These are phyloP conservation scores for Leptura quadrifasciata DNA, from an alignment of 2,888 invertebrate genomes.

Conservation along the genomic window DNA sequence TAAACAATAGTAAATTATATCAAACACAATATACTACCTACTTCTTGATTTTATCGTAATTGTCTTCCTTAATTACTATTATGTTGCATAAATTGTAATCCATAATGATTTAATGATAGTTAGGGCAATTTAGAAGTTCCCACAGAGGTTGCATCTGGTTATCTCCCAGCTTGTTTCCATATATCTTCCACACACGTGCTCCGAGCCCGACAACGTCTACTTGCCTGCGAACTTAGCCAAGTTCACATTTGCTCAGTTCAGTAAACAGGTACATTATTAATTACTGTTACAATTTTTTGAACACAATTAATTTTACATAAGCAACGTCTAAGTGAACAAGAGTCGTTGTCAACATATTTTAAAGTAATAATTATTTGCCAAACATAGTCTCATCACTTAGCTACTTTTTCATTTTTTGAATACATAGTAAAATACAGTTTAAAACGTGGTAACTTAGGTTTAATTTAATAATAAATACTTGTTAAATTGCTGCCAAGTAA, in stretches of 20 bases:
- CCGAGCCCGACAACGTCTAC: constrained; percentile 46
- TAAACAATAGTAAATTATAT: not conserved
- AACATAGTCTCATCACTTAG: too few species aligned
- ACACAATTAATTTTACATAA: not conserved
- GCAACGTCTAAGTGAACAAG: not conserved
- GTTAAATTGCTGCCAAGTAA: too few species aligned
- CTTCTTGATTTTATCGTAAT: not conserved
- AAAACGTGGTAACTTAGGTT: too few species aligned
- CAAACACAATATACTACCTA: not conserved
- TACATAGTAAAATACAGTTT: too few species aligned
- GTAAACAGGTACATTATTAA: constrained; percentile 41
- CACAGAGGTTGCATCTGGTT: constrained; percentile 46
- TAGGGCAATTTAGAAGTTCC: constrained; percentile 32
- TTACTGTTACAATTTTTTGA: constrained; percentile 32
- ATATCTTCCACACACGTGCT: constrained; percentile 52
- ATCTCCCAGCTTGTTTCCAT: constrained; percentile 48
- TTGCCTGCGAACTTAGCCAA: constrained; percentile 29
- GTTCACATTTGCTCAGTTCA: constrained; percentile 23
- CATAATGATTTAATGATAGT: constrained; percentile 10
- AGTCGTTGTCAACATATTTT: not conserved
- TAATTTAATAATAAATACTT: too few species aligned
- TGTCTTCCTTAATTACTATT: not conserved
- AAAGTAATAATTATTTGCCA: too few species aligned
- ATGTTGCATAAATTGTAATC: not conserved
- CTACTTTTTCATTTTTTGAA: too few species aligned